Conservation (phyloP, 2,888 invertebrate species). For the Plebejus anna region DNA sequence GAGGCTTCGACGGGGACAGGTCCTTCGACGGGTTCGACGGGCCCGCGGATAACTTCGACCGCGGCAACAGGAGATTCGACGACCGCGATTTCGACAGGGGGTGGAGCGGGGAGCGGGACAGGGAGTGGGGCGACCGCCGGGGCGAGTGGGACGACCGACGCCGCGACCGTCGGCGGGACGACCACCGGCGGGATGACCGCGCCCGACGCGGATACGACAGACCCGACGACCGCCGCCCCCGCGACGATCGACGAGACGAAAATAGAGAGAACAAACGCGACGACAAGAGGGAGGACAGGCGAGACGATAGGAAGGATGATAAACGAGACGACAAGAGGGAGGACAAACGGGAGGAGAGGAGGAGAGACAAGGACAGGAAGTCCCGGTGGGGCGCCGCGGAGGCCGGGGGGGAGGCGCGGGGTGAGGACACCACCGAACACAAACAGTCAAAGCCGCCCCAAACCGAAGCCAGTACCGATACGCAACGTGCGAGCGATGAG, state of each 20-base stretch:
- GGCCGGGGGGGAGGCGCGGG: constrained; percentile 25
- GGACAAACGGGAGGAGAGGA: constrained; percentile 53
- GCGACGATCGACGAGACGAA: constrained; percentile 52
- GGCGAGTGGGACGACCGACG: constrained; percentile 61
- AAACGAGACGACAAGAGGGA: constrained; percentile 57
- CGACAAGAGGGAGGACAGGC: constrained; percentile 55
- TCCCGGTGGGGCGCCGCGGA: constrained; percentile 71
- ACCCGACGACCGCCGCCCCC: constrained; percentile 44
- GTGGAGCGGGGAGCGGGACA: constrained; percentile 58
- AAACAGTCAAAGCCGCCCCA: background rate
- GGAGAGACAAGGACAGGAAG: constrained; percentile 63
- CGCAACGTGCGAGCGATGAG: background rate
- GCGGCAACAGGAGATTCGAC: constrained; percentile 64
- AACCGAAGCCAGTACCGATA: background rate
- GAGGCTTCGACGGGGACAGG: constrained; percentile 35
- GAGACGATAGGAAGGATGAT: constrained; percentile 55
- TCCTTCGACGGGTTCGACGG: constrained; percentile 52
- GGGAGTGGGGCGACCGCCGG: constrained; percentile 54
- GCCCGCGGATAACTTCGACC: constrained; percentile 66
- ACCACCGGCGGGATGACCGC: constrained; percentile 46
- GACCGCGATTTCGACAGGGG: constrained; percentile 63
- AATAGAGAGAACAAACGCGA: constrained; percentile 48
- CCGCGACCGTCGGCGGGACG: constrained; percentile 52
- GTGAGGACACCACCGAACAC: background rate
- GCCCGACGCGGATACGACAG: constrained; percentile 60